phyloP scores from a whole-genome alignment of 2,797 vertebrate species.

The Synaphobranchus kaupii region DNA sequence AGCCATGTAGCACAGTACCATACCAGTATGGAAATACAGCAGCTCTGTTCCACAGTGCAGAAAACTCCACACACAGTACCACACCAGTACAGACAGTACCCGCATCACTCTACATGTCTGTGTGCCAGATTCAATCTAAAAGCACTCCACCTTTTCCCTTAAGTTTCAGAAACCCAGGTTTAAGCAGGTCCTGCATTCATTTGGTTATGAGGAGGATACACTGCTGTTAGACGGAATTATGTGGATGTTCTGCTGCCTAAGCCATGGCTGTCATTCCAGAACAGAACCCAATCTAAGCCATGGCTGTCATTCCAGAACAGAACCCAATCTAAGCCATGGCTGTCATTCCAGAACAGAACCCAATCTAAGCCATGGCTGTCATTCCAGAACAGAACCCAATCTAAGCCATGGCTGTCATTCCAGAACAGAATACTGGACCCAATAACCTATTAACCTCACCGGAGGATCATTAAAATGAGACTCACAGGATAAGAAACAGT shows the following conservation, averaged over 20 bases:
- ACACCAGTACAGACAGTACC: too few species aligned
- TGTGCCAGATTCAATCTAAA: not conserved
- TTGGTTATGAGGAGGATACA: not conserved
- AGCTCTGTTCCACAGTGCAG: too few species aligned
- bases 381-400: too few species aligned
- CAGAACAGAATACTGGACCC: not conserved
- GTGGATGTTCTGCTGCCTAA: not conserved
- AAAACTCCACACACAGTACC: too few species aligned
- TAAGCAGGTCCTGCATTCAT: not conserved
- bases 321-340: too few species aligned
- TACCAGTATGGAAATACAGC: not conserved
- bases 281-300: not conserved
- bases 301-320: not conserved
- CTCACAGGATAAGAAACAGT: not conserved
- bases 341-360: not conserved
- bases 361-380: not conserved
- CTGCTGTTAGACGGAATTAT: not conserved
- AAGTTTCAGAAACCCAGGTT: not conserved
- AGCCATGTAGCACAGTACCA: not conserved
- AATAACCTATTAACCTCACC: not conserved
- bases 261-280: not conserved
- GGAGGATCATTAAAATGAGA: not conserved
- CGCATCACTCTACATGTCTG: too few species aligned
- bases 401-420: not conserved
- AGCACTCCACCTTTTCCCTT: not conserved